Evolutionary conservation across 2,113 vertebrate genomes (phyloP).

Genomic region (Oncorhynchus nerka): DNA sequence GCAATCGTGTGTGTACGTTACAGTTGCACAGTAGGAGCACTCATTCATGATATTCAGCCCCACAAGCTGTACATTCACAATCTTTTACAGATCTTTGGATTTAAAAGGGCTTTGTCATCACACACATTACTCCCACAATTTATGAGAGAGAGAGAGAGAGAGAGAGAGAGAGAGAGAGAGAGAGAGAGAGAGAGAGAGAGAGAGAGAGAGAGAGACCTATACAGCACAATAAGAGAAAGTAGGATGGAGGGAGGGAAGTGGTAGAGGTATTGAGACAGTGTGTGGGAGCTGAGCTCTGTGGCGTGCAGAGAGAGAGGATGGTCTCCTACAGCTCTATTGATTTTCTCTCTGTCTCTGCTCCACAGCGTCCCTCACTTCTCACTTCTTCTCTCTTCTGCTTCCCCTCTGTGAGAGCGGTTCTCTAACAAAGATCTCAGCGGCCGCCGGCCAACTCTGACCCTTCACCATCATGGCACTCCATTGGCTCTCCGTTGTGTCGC

Average conservation of each 20-base stretch:
- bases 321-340: conserved; percentile 68
- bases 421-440: conserved; percentile 63
- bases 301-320: conserved; percentile 51
- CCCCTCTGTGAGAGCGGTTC: conserved; percentile 43
- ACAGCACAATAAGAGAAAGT: neutral
- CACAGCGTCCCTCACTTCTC: conserved; percentile 28
- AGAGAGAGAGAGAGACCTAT: no score
- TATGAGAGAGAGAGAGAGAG: conserved; percentile 22
- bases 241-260: conserved; percentile 51
- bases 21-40: neutral
- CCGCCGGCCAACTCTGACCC: conserved; percentile 46
- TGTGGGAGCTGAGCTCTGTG: conserved; percentile 33
- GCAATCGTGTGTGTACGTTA: conserved; percentile 9
- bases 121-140: neutral
- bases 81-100: conserved; percentile 22
- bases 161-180: no score
- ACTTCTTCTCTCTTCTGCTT: conserved; percentile 24
- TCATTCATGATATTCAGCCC: conserved; percentile 45
- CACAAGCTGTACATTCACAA: conserved; percentile 36
- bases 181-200: no score
- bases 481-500: conserved; percentile 34
- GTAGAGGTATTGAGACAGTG: neutral
- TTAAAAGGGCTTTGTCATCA: conserved; percentile 7
- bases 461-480: conserved; percentile 33
- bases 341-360: conserved; percentile 46